Evolutionary conservation across 2,797 vertebrate species (phyloP).

Genomic region (Molossus alvarezi): DNA sequence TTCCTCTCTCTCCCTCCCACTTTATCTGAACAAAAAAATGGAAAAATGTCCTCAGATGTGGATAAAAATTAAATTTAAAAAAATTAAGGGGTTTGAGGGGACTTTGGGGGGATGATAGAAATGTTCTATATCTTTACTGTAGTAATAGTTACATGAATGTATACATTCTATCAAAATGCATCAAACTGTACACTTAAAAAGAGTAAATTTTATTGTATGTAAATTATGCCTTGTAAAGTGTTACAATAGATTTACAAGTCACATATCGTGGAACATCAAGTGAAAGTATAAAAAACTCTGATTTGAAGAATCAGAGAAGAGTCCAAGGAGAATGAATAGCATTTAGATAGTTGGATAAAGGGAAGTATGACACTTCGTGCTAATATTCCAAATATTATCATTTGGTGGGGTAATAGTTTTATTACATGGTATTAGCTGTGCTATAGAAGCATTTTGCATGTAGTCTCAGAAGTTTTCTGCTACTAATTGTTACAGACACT

Average conservation of each 20-base stretch:
- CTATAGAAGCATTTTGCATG: not conserved
- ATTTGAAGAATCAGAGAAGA: not conserved
- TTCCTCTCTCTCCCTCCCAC: no score
- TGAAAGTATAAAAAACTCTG: conserved; percentile 2
- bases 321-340: not conserved
- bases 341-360: not conserved
- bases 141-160: not conserved
- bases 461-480: not conserved
- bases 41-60: no score
- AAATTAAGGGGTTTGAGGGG: not conserved
- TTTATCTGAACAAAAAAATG: no score
- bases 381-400: not conserved
- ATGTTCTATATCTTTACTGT: not conserved
- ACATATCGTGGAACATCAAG: not conserved
- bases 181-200: not conserved
- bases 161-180: not conserved
- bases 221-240: conserved; percentile 19
- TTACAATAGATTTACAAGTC: not conserved
- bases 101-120: not conserved
- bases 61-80: no score
- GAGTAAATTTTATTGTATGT: not conserved
- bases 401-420: not conserved
- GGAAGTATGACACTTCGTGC: not conserved
- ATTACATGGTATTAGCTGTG: not conserved
- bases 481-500: not conserved